Base-by-base conservation (phyloP, 2,113 vertebrate species). In the Helogale parvula region DNA sequence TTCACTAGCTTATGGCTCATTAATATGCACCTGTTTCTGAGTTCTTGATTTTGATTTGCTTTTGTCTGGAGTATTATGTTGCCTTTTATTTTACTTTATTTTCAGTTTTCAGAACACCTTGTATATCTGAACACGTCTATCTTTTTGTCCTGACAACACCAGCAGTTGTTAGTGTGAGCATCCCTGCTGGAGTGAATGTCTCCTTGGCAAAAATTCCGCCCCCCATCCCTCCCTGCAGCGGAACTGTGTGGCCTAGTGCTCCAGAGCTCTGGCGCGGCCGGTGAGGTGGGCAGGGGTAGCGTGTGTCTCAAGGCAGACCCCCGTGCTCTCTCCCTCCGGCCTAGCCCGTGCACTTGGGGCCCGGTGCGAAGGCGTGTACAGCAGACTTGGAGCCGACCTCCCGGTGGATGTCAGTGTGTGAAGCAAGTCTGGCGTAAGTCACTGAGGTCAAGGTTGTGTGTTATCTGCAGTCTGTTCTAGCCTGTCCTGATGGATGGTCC, bases 341-440 rank as follows among this genome's bases (percentile, higher is more conserved):
- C 60, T 38, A 11, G 1, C 33, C 21, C 33, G 1, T 21, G 19
- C 5, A 0, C 71, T 29, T 7, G 5, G 19, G 50, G 47, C 45
- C 52, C 1, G 0, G n/a, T 0, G 0, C 25, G 69, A 68, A 88
- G 88, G 13, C 0, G 5, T 0, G 15, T 7, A 7, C 23, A 69
- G 8, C 10, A 35, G 79, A 57, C 41, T 47, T 80, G 35, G 29
- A 71, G 69, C 57, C 81, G 60, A 2, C 25, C 25, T 1, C 27
- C 33, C 1, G 7, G 8, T 45, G 1, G 25, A 9, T 3, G 3
- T 25, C 38, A 72, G 11, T 21, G 4, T 23, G 6, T 4, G 5
- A 19, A 68, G 47, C 5, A 41, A 25, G 23, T 3, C 47, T 81
- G 12, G 17, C 4, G 0, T 7, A 9, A 47, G 79, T 68, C 60